Base-by-base conservation (phyloP, 2,888 invertebrate species). In the Cheilosia grossa region DNA sequence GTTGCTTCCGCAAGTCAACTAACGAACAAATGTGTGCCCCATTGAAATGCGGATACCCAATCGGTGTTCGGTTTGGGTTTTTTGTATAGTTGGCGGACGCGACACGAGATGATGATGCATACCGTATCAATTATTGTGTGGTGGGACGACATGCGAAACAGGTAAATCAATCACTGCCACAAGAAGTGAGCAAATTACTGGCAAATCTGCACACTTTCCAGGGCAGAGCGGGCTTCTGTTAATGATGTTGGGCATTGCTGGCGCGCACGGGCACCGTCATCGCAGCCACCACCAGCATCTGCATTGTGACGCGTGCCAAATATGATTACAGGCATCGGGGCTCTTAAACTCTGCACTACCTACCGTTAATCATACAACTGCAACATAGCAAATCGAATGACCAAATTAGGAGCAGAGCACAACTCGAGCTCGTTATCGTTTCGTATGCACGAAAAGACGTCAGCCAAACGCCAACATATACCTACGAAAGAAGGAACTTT, bases 151-250 rank as follows among this genome's bases (percentile, higher is more conserved):
- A 72, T 54, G 80, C 67, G 72, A 63, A 81, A 24, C 80, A 77
- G 67, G 85, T 81, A 85, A 85, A 85, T 85, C 85, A 85, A 85
- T 85, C 81, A 85, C 70, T 85, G 85, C 85, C 85, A 85, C 70
- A 56, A 67, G 83, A 81, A 81, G 77, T 85, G 85, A 85, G 80
- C 85, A 85, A 85, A 85, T 85, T 85, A 81, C 80, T 85, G 85
- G 81, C 85, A 85, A 85, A 80, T 85, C 81, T 67, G 77, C 66
- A 81, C 80, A 81, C 85, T 81, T 81, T 81, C 51, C 75, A 85
- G 77, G 75, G 63, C 56, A 81, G 72, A 51, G 9, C 24, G 27
- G 77, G 85, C 81, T 85, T 63, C 85, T 80, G 85, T 81, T 85
- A 85, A 85, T 85, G 75, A 79, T 74, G 83, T 54, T 83, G 51